Percentiles rank a stretch among this genome's conserved stretches.
Evolutionary conservation across 2,113 vertebrate genomes (phyloP).

Genomic region (Tragelaphus scriptus): DNA sequence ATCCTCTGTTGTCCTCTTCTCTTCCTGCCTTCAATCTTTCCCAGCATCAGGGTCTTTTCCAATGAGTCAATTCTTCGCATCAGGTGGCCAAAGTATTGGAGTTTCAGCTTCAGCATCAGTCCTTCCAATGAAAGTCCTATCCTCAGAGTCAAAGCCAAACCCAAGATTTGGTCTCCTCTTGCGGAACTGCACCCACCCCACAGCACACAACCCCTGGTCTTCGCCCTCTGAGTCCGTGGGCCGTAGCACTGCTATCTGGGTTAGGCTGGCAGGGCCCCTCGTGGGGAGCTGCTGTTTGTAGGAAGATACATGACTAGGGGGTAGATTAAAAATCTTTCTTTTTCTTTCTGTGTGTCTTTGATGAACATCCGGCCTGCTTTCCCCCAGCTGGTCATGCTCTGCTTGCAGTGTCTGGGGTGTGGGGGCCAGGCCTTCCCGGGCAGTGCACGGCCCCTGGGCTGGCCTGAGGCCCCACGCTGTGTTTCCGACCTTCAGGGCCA

Average conservation of each 20-base stretch:
- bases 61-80: not conserved
- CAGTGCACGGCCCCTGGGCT: not conserved
- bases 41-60: not conserved
- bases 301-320: not conserved
- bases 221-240: not conserved
- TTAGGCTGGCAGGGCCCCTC: not conserved
- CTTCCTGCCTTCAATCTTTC: not conserved
- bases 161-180: not conserved
- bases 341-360: not conserved
- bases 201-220: too few relatives aligned
- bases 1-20: not conserved
- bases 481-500: slow-evolving; percentile 86
- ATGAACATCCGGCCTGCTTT: not conserved
- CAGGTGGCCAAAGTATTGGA: not conserved
- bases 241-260: not conserved
- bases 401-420: rapidly evolving
- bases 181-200: not conserved
- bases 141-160: not conserved
- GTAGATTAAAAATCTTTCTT: not conserved
- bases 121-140: not conserved
- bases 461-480: not conserved
- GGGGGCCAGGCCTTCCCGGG: not conserved
- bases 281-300: not conserved
- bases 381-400: not conserved
- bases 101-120: not conserved